phyloP scores from a whole-genome alignment of 2,113 vertebrate genomes.

The Zosterops borbonicus region DNA sequence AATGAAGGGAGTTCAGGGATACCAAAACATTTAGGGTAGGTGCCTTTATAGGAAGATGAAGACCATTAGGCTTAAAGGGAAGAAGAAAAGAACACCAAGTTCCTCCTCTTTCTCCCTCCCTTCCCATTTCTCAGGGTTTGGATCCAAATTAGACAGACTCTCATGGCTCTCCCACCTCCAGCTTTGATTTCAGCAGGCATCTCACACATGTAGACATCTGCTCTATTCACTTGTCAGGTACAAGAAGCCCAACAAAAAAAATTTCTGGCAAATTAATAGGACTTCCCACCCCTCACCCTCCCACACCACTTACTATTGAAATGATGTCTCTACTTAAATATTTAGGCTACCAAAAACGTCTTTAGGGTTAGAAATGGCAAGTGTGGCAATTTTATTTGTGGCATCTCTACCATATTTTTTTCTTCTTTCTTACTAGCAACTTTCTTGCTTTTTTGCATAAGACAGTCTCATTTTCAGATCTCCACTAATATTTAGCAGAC shows the following conservation, averaged over 20 bases:
- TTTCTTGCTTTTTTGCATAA: not conserved
- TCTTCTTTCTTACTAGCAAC: not conserved
- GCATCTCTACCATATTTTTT: not conserved
- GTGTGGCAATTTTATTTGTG: not conserved
- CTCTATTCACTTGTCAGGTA: not conserved
- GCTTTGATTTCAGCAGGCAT: not conserved
- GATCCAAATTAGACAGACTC: not conserved
- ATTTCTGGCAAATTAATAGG: not conserved
- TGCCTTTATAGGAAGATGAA: not conserved
- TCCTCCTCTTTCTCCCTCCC: not conserved
- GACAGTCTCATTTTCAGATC: not conserved
- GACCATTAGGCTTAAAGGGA: not conserved
- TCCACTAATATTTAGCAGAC: not conserved
- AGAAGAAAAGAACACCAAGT: not conserved
- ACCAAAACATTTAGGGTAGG: not conserved
- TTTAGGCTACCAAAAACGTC: not conserved
- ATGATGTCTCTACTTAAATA: not conserved
- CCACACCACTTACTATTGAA: not conserved
- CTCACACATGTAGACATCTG: not conserved
- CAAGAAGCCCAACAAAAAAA: not conserved
- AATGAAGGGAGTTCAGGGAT: not conserved
- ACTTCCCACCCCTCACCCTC: not conserved
- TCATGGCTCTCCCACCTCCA: not conserved
- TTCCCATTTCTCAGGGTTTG: not conserved
- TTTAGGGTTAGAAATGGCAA: not conserved